phyloP scores from a whole-genome alignment of 35 echinoderm and acorn worm species.

The Amphiura filiformis region DNA sequence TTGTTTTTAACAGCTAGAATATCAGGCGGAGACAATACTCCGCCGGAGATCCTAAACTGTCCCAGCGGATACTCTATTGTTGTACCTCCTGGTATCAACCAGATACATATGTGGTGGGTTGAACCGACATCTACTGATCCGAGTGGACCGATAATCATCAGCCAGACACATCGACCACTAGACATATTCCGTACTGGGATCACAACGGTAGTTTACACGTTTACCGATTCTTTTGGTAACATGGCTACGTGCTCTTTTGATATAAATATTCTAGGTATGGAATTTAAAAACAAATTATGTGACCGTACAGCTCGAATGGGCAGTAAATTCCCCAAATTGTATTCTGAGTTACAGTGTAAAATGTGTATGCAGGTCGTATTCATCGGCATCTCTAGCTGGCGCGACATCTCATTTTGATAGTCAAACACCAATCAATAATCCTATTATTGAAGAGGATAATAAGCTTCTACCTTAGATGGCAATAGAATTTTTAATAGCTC shows the following conservation, averaged over 20 bases:
- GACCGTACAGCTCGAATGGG: too few species aligned
- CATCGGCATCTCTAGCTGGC: too few species aligned
- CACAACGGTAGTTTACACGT: not conserved
- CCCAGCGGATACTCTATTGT: not conserved
- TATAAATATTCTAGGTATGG: conserved; percentile 17
- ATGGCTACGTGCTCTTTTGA: not conserved
- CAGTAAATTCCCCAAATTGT: too few species aligned
- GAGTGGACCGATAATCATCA: not conserved
- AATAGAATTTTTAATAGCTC: too few species aligned
- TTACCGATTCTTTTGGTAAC: conserved; percentile 13
- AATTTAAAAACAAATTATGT: too few species aligned
- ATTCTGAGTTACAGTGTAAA: too few species aligned
- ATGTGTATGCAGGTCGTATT: too few species aligned
- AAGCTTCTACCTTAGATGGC: too few species aligned
- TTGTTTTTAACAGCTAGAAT: not conserved
- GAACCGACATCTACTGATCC: conserved; percentile 13
- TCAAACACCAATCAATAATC: too few species aligned
- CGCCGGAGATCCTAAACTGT: not conserved
- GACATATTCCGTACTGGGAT: conserved; percentile 1
- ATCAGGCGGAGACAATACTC: not conserved
- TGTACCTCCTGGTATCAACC: not conserved
- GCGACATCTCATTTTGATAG: too few species aligned
- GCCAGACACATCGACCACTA: conserved; percentile 4
- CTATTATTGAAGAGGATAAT: too few species aligned
- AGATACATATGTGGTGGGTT: not conserved